Conservation (phyloP, 2,113 vertebrate genomes). For the Rhegmatorhina hoffmannsi region DNA sequence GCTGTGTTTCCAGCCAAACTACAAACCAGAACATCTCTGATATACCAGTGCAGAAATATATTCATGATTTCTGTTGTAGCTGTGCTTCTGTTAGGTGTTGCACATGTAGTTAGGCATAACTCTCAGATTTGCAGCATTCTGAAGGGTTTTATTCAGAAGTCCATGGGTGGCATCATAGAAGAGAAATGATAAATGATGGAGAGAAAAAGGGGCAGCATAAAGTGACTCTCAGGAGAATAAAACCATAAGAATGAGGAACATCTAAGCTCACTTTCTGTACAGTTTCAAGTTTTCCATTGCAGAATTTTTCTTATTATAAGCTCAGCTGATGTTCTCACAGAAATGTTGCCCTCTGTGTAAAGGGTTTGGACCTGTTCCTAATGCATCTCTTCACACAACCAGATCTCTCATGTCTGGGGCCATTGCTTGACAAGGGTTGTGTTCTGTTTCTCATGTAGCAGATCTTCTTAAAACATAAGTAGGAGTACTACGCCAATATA, state of each 20-base stretch:
- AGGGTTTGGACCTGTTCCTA: background rate
- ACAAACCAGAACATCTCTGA: background rate
- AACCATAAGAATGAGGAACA: background rate
- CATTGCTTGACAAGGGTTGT: background rate
- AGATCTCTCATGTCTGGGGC: background rate
- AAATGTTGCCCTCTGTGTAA: background rate
- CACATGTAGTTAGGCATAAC: background rate
- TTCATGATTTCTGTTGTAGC: background rate
- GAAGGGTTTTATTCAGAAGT: background rate
- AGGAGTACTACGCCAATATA: background rate
- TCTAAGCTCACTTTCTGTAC: background rate
- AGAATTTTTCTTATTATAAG: accelerated
- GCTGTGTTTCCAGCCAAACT: background rate
- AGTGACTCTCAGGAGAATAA: background rate
- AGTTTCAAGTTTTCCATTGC: background rate
- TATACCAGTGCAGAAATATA: background rate
- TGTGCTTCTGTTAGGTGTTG: background rate
- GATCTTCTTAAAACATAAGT: background rate
- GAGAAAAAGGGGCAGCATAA: background rate
- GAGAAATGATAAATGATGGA: background rate
- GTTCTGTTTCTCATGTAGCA: background rate
- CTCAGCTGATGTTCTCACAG: background rate
- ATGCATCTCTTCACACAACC: background rate
- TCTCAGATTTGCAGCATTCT: background rate
- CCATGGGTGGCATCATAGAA: background rate